Evolutionary conservation across 1,140 invertebrate species (phyloP).

Genomic region (Scylla paramamosain): DNA sequence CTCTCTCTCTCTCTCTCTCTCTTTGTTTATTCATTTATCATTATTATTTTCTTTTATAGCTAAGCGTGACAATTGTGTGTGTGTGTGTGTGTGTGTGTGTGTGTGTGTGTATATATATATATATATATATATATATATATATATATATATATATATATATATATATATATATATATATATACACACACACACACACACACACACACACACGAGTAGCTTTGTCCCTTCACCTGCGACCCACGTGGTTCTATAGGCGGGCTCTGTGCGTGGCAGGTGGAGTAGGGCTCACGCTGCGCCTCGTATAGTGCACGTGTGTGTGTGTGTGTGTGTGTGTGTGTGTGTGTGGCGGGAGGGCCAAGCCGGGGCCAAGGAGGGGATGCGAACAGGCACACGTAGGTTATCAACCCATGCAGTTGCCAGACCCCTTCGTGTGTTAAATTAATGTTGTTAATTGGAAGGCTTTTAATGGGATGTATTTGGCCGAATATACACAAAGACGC

Average conservation of each 20-base stretch:
- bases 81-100: no score
- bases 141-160: no score
- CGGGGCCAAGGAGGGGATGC: background rate
- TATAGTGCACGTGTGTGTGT: background rate
- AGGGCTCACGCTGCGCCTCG: background rate
- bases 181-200: no score
- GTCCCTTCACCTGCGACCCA: no score
- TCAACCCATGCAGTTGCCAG: conserved; percentile 66
- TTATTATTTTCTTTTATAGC: no score
- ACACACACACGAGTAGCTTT: no score
- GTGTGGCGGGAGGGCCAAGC: background rate
- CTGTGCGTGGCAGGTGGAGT: background rate
- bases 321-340: background rate
- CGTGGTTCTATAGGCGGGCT: background rate
- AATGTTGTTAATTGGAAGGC: background rate
- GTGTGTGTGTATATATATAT: no score
- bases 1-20: no score
- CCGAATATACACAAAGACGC: background rate
- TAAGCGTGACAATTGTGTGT: no score
- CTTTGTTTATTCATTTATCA: no score
- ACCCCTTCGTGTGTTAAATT: background rate
- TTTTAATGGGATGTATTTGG: background rate
- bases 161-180: no score
- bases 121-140: no score
- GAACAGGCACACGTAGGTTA: conserved; percentile 65